phyloP scores from a whole-genome alignment of 2,113 vertebrate species.

The Lepisosteus osseus region DNA sequence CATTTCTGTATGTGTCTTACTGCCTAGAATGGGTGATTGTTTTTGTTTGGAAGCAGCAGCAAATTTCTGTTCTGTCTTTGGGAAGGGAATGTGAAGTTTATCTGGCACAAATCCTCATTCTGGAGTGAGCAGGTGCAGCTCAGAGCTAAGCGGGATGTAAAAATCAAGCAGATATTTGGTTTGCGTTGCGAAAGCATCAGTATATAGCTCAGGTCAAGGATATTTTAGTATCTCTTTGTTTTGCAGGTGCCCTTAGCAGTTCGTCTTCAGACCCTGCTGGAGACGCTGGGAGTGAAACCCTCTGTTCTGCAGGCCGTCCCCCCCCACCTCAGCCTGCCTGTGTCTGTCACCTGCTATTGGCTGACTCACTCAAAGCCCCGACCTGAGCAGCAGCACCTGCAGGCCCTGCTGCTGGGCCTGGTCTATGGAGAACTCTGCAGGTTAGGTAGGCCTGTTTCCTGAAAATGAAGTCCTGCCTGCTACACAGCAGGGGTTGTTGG shows the following conservation, averaged over 20 bases:
- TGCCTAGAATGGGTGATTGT: no score
- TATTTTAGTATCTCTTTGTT: conserved; percentile 5
- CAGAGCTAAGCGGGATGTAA: not conserved
- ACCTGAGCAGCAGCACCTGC: conserved; percentile 56
- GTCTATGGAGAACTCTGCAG: conserved; percentile 55
- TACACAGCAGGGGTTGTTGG: no score
- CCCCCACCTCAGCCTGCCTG: conserved; percentile 54
- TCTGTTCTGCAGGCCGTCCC: conserved; percentile 50
- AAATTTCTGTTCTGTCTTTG: no score
- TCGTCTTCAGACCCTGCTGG: conserved; percentile 61
- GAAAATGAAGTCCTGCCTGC: no score
- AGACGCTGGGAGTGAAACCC: conserved; percentile 60
- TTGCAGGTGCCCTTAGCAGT: conserved; percentile 44
- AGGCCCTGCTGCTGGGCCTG: conserved; percentile 72
- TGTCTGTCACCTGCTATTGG: conserved; percentile 77
- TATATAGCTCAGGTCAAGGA: not conserved
- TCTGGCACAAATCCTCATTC: no score
- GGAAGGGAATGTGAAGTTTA: no score
- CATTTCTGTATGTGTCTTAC: no score
- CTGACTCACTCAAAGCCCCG: conserved; percentile 49
- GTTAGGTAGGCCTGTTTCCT: not conserved
- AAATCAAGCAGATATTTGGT: not conserved
- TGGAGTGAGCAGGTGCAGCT: no score
- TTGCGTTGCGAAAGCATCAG: not conserved
- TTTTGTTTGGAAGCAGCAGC: no score